These are phyloP conservation scores for Nannospalax galili DNA, from an alignment of 2,113 vertebrate genomes.

Conservation along the genomic window DNA sequence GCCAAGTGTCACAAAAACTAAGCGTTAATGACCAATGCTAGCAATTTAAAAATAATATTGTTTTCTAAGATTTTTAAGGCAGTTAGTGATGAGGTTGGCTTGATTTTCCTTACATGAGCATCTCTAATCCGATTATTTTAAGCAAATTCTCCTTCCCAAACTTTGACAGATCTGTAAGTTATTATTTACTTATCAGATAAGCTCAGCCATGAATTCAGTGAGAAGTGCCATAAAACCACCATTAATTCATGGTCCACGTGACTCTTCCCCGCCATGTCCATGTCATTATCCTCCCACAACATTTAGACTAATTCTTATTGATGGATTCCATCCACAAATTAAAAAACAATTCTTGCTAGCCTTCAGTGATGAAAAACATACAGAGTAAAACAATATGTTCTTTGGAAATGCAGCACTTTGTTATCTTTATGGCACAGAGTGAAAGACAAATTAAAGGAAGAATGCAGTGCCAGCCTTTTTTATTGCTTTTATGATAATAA, in stretches of 20 bases:
- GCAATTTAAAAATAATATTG: neutral
- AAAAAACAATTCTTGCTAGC: slow-evolving; percentile 83
- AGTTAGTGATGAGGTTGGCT: slow-evolving; percentile 72
- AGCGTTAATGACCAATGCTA: neutral
- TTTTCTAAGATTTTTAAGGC: slow-evolving; percentile 54
- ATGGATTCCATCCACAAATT: slow-evolving; percentile 84
- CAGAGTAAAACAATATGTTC: slow-evolving; percentile 80
- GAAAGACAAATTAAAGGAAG: slow-evolving; percentile 86
- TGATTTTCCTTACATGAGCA: slow-evolving; percentile 57
- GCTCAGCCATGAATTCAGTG: slow-evolving; percentile 51
- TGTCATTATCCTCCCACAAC: slow-evolving; percentile 73
- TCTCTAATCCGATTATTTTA: slow-evolving; percentile 76
- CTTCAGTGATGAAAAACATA: slow-evolving; percentile 82
- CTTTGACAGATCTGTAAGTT: slow-evolving; percentile 63
- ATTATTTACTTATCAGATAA: slow-evolving; percentile 78
- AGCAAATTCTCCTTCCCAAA: slow-evolving; percentile 61
- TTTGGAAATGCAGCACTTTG: slow-evolving; percentile 80
- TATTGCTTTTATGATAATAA: slow-evolving; percentile 87
- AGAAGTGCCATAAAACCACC: slow-evolving; percentile 76
- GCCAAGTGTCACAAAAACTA: neutral
- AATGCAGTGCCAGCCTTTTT: slow-evolving; percentile 84
- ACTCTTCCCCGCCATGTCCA: slow-evolving; percentile 67
- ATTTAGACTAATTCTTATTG: slow-evolving; percentile 84
- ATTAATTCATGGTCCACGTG: slow-evolving; percentile 77
- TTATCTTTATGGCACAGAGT: slow-evolving; percentile 88